These are phyloP conservation scores for Zosterops japonicus DNA, from an alignment of 2,113 vertebrate species.

Conservation along the genomic window DNA sequence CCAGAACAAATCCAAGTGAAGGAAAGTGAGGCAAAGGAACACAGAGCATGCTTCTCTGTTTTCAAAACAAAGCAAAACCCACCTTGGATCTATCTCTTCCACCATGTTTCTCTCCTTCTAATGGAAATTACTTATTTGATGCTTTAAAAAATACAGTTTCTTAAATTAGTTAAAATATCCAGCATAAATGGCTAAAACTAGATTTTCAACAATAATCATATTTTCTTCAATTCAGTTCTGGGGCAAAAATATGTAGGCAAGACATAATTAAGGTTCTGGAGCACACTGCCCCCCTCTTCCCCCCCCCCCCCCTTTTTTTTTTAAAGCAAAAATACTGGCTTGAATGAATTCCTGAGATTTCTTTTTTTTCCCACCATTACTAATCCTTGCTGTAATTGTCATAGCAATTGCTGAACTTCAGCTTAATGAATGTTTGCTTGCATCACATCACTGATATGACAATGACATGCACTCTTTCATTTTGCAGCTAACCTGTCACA, in stretches of 20 bases:
- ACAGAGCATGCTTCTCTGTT: background rate
- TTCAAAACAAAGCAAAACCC: background rate
- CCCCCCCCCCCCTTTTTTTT: rapidly evolving
- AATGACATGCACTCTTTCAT: background rate
- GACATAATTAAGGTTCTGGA: background rate
- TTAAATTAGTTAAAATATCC: background rate
- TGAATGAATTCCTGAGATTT: background rate
- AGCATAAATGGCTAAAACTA: background rate
- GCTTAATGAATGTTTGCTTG: background rate
- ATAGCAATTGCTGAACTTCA: background rate
- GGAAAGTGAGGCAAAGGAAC: background rate
- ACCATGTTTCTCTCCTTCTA: background rate
- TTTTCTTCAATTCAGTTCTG: background rate
- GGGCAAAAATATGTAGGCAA: background rate
- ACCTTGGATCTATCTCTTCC: background rate
- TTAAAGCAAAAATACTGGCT: background rate
- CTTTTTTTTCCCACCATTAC: background rate
- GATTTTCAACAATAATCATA: background rate
- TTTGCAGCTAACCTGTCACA: background rate
- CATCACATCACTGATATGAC: background rate
- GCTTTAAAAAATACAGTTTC: background rate
- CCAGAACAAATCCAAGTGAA: background rate
- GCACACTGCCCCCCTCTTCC: too few species aligned
- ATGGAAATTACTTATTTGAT: background rate
- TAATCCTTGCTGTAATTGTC: background rate